These are phyloP conservation scores for human (Homo sapiens) DNA, from an alignment of 2,113 vertebrate genomes.

Conservation along the genomic window GRCh38 chr14:86657001-86657500, in stretches of 20 bases:
- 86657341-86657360: not conserved
- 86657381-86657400: not conserved
- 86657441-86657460: not conserved
- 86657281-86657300: not conserved
- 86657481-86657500: not conserved
- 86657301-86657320: not conserved
- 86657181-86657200: not conserved
- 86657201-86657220: not conserved
- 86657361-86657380: not conserved
- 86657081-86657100: not conserved
- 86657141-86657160: not conserved
- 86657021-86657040: not conserved
- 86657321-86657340: not conserved
- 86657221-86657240: not conserved
- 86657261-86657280: not conserved
- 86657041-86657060: not conserved
- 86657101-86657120: not conserved
- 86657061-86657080: not conserved
- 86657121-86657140: not conserved
- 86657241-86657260: not conserved
- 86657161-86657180: not conserved
- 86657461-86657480: not conserved
- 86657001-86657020: not conserved
- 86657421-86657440: not conserved
- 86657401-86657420: not conserved